These are phyloP conservation scores for Melanargia galathea DNA, from an alignment of 2,888 invertebrate genomes.

Conservation along the genomic window DNA sequence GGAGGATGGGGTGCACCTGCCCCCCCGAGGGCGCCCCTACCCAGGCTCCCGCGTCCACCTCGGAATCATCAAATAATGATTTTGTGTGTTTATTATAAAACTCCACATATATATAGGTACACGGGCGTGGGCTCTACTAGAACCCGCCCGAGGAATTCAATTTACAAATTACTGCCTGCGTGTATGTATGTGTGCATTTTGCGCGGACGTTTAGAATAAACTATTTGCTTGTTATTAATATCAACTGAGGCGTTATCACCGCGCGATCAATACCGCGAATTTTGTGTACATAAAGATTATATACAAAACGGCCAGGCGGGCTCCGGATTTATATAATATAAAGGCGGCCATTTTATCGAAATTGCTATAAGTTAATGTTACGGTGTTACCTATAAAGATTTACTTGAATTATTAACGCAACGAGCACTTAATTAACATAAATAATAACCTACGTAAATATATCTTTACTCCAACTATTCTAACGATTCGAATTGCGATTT, in stretches of 20 bases:
- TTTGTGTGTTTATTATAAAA: slow-evolving; percentile 79
- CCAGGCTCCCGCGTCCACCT: slow-evolving; percentile 70
- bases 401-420: not conserved
- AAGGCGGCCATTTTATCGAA: slow-evolving; percentile 37
- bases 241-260: slow-evolving; percentile 57
- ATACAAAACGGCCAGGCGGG: slow-evolving; percentile 37
- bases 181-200: slow-evolving; percentile 52
- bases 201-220: slow-evolving; percentile 61
- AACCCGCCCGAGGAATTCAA: slow-evolving; percentile 47
- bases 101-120: slow-evolving; percentile 46
- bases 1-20: slow-evolving; percentile 58
- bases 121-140: slow-evolving; percentile 40
- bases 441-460: not conserved
- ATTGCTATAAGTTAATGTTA: slow-evolving; percentile 26
- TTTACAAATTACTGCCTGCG: slow-evolving; percentile 48
- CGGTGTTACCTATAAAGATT: slow-evolving; percentile 8
- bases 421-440: slow-evolving; percentile 4
- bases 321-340: slow-evolving; percentile 36
- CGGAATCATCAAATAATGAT: slow-evolving; percentile 82
- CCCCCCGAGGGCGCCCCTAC: slow-evolving; percentile 55
- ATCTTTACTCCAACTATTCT: not conserved
- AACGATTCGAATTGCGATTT: slow-evolving; percentile 1
- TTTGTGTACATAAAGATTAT: slow-evolving; percentile 45
- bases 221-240: slow-evolving; percentile 66
- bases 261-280: slow-evolving; percentile 57